A percentile compares a stretch with the other conserved stretches of the same genome.
These are phyloP conservation scores for Charadrius vociferus DNA, from an alignment of 2,113 vertebrate genomes.

Conservation along the genomic window DNA sequence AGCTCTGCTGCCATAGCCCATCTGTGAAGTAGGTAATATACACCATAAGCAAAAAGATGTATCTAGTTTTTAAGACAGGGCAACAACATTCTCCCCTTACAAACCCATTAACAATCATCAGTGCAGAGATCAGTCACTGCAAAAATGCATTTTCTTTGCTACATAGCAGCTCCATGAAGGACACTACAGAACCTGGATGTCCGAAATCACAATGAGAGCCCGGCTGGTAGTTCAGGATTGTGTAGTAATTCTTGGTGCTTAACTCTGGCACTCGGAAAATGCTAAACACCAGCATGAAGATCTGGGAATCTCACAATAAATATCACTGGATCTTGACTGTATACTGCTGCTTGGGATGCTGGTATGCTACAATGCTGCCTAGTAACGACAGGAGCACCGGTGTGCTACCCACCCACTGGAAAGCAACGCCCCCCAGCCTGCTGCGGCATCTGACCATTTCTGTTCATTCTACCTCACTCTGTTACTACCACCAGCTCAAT, in stretches of 20 bases:
- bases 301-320: neutral
- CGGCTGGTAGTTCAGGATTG: neutral
- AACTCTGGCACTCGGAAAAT: neutral
- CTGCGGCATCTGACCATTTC: neutral
- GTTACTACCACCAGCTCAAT: neutral
- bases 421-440: neutral
- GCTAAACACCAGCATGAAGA: neutral
- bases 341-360: neutral
- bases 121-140: neutral
- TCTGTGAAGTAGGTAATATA: slow-evolving; percentile 71
- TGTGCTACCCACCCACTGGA: neutral
- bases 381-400: fast-evolving
- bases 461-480: neutral
- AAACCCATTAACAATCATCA: neutral
- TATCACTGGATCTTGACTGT: neutral
- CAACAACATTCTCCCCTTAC: neutral
- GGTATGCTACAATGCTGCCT: neutral
- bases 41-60: neutral
- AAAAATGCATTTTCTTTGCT: neutral
- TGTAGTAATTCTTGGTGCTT: neutral
- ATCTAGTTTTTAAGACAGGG: neutral
- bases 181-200: neutral
- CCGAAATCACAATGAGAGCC: neutral
- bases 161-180: fast-evolving
- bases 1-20: slow-evolving; percentile 95